Conservation (phyloP, 1,140 invertebrate species). For the Habropoda laboriosa region DNA sequence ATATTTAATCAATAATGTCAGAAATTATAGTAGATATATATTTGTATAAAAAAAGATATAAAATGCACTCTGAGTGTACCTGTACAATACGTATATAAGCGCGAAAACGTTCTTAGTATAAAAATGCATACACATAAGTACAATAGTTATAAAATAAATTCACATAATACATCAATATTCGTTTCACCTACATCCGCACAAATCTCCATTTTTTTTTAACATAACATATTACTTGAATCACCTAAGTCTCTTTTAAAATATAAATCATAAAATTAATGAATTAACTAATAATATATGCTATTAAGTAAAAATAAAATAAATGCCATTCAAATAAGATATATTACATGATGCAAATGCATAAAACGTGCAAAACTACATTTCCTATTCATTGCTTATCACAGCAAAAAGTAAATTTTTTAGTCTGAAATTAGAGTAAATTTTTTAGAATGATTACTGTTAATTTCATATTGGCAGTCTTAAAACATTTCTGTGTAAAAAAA, state of each 20-base stretch:
- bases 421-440: conserved; percentile 6
- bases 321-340: conserved; percentile 19
- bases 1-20: conserved; percentile 56
- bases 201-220: not conserved
- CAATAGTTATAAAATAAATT: conserved; percentile 59
- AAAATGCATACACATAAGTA: conserved; percentile 61
- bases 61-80: conserved; percentile 43
- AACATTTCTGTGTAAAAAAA: conserved; percentile 41
- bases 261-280: conserved; percentile 26
- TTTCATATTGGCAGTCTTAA: conserved; percentile 35
- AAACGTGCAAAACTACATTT: conserved; percentile 2
- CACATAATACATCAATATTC: conserved; percentile 31
- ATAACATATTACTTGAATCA: conserved; percentile 18
- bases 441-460: conserved; percentile 19
- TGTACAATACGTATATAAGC: conserved; percentile 58
- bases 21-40: conserved; percentile 63
- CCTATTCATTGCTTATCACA: conserved; percentile 53
- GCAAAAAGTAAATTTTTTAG: conserved; percentile 18
- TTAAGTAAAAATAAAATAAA: conserved; percentile 42
- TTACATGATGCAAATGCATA: conserved; percentile 39
- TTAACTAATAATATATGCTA: conserved; percentile 11
- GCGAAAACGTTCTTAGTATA: conserved; percentile 38
- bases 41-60: conserved; percentile 69
- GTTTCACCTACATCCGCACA: conserved; percentile 13
- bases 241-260: not conserved